Conservation (phyloP, 2,888 invertebrate genomes). For the Pterobdella sp. region DNA sequence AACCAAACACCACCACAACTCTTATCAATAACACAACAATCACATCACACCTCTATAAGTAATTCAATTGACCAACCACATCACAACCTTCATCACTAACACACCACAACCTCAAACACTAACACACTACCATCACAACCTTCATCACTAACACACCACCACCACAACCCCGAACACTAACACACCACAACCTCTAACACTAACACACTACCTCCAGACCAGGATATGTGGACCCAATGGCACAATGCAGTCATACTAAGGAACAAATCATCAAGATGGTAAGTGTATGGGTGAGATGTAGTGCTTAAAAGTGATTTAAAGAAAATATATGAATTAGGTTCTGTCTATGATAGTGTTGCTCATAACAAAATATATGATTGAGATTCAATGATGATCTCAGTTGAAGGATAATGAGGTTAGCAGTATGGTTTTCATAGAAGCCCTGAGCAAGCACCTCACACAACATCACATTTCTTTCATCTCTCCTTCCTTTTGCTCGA, state of each 20-base stretch:
- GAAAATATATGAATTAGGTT: no score
- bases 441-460: not conserved
- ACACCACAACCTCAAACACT: not conserved
- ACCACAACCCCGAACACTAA: not conserved
- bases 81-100: not conserved
- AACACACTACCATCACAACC: not conserved
- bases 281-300: no score
- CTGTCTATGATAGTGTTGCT: no score
- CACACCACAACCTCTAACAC: not conserved
- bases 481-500: not conserved
- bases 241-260: not conserved
- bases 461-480: not conserved
- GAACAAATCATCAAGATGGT: constrained; percentile 5
- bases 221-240: not conserved
- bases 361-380: no score
- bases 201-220: not conserved
- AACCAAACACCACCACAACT: no score
- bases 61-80: no score
- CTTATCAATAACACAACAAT: no score
- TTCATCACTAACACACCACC: not conserved
- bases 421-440: not conserved
- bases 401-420: not conserved
- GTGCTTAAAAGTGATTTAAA: no score
- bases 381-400: no score
- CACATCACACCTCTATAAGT: no score